Base-by-base conservation (phyloP, 2,113 vertebrate genomes). In the Upupa epops region DNA sequence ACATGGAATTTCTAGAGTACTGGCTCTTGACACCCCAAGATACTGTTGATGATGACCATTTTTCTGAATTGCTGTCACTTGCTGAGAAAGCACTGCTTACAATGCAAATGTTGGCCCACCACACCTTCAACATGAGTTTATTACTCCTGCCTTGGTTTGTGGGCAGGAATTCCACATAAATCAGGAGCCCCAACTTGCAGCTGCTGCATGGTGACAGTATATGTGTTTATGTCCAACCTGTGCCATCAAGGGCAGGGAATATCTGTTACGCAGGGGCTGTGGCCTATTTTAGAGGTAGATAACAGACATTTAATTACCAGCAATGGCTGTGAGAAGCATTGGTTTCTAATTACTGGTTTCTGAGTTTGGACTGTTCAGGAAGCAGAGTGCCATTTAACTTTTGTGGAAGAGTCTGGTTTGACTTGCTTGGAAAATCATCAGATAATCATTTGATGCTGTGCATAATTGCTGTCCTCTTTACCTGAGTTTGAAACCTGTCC, bases 201-300 rank as follows among this genome's bases (percentile, higher is more conserved):
- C 2, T 75, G 17, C 21, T 45, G 15, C 11, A 3, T 22, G 25
- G 49, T 65, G n/a, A 9, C 54, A 48, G 0, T 17, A n/a, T 88
- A 34, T 13, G 32, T 40, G 45, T 49, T 0, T 25, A 6, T 32
- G 26, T 29, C 61, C 52, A 68, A 2, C 37, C 18, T 68, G 48
- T 52, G 12, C 51, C 26, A 2, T 25, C 0, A 3, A 4, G 51
- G 37, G 20, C 28, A 22, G 8, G 16, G 11, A 0, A 7, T 76
- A 52, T 29, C 28, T 3, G 0, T 56, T 26, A 3, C 25, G 48
- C 22, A 17, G 55, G 51, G 42, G 9, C 22, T 42, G 31, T 32
- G 17, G 14, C 26, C 56, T 58, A 11, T 9, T 75, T 45, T 36
- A 54, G 48, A 37, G 34, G 42, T 42, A 92, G 40, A 9, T 60